Evolutionary conservation across 2,113 vertebrate species (phyloP), one percentile per base, ranked within the genome.

Genomic region (Natator depressus): DNA sequence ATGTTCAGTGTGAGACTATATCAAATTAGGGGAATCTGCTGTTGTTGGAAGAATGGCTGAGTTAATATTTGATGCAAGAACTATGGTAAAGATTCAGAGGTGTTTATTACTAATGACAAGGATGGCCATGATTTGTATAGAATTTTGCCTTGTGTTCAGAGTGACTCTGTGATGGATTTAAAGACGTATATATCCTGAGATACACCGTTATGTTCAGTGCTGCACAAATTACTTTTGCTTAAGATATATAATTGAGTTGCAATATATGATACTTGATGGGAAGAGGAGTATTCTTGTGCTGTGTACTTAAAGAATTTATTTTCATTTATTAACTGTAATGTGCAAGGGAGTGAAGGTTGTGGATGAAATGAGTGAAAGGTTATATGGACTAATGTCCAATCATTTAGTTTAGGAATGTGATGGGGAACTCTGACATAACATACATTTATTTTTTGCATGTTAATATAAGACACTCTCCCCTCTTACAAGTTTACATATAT

Each of bases 161-260:
- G 31, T 90, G 94, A 89, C 79, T 89, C 91, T 84, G 4, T 78
- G 85, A 96, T 96, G 91, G 59, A 85, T 80, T 95, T 69, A 92
- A 97, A 96, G 96, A 80, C 80, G 69, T 78, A 49, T 88, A 81
- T 94, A 88, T 95, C 93, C 88, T 82, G 91, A 96, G 87, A 89
- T 91, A 89, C 91, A 89, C 95, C 95, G 93, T 95, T 94, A 86
- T 84, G 88, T 94, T 79, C 25, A 88, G 93, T 84, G 92, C 91
- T 88, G 81, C 91, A 82, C 85, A 95, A 95, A 97, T 84, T 97
- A 97, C 96, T 97, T 98, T 87, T 95, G 94, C 97, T 98, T 96
- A 97, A 97, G 96, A 98, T 90, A 89, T 91, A 92, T 96, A 93
- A 96, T 97, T 62, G 93, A 96, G 82, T 96, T 97, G 82, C 93